Base-by-base conservation (phyloP, 1,140 invertebrate species). In the Eciton burchellii region DNA sequence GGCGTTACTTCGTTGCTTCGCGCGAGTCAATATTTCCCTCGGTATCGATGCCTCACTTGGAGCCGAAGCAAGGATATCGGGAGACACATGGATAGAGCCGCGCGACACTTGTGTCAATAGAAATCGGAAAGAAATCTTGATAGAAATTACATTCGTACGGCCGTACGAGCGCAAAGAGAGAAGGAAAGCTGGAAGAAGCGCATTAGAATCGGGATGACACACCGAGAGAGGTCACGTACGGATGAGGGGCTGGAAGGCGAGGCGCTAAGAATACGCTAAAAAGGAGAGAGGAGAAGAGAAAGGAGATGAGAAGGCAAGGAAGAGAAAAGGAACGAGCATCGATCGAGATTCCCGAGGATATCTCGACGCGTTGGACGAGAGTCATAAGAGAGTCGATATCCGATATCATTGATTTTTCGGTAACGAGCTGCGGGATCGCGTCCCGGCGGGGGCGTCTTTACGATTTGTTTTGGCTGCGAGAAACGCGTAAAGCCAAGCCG, bases 391-490 rank as follows among this genome's bases (percentile, higher is more conserved):
- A 21, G 24, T 24, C 24, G 71, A 60, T 85, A 72, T 79, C 86
- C 24, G 71, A 60, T 85, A 72, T 79, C 86, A 88, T 88, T 85
- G 87, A 87, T 88, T 88, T 85, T 84, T 88, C 57, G 79, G 79
- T 59, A 88, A 85, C 66, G 70, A 85, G 74, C 52, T n/a, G 71
- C 45, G 47, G 63, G 81, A 87, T 85, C 87, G 86, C 79, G 84
- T 68, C 49, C 65, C 81, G 49, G 56, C 82, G 68, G 87, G 68
- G 87, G 82, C 83, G 89, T 91, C 89, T 91, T 91, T 90, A 91
- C 89, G 89, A 90, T 91, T 91, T 91, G 90, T 91, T 91, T 91
- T 91, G 90, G 89, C 90, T 89, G 90, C 87, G 84, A 68, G 84
- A 68, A 83, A 59, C 73, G 89, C 84, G 79, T 79, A 85, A 85